Base-by-base conservation (phyloP, 2,888 invertebrate genomes). In the Sialis lutaria region DNA sequence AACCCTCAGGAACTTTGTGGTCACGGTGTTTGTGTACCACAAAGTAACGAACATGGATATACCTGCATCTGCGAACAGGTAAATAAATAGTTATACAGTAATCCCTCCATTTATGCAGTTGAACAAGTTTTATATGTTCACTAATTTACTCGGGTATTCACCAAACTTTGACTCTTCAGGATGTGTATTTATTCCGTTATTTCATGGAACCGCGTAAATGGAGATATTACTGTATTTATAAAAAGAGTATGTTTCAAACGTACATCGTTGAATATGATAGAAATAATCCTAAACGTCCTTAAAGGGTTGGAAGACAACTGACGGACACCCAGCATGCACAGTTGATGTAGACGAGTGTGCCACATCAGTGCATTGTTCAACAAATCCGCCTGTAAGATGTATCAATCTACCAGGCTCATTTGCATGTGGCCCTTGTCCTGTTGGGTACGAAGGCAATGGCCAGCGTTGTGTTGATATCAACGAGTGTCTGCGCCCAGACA, bases 321-420 rank as follows among this genome's bases (percentile, higher is more conserved):
- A 75, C 1, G 66, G 72, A 4, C 73, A 72, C 48, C 79, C 80
- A 1, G 74, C 80, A 2, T 97, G 96, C 61, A 74, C 68, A 6
- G 76, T 78, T 7, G 96, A 97, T 63, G 74, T 95, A 1, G 77
- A 96, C 60, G 96, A 96, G 68, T 96, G 96, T 60, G 69, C 68
- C n/a, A 64, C 68, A 4, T 72, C 72, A 45, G 73, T 78, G 6
- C 75, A 79, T 1, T 96, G 95, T 63, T 89, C 90, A 0, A 68
- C 72, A 0, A 81, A 82, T 62, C 90, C 91, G 6, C 72, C 68
- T 46, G 90, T 89, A 0, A 68, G 71, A n/a, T 97, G 97, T 61
- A 75, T 89, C 46, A 97, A 97, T 63, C 67, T 82, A 3, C 92
- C 87, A 0, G 97, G 96, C 2, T 77, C 84, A 4, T 97, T 89